These are phyloP conservation scores for Drepanosiphum platanoidis DNA, from an alignment of 2,888 invertebrate species.

Conservation along the genomic window DNA sequence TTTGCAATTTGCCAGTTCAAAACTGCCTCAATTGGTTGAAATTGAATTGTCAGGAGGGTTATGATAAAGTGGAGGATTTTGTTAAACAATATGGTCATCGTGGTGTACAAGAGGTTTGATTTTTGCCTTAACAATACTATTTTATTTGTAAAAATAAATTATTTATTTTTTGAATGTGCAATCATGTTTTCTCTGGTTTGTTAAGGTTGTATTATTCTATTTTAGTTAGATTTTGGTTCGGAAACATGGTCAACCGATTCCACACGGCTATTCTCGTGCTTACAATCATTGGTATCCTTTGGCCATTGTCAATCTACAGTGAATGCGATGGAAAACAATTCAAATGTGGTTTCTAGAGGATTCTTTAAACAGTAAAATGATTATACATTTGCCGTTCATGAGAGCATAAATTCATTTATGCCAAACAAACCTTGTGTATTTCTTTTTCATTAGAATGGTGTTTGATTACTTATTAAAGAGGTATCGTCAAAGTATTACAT, in stretches of 20 bases:
- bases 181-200: constrained; percentile 19
- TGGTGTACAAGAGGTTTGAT: constrained; percentile 72
- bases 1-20: constrained; percentile 69
- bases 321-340: background rate
- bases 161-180: background rate
- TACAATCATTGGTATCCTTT: constrained; percentile 69
- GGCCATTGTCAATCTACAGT: background rate
- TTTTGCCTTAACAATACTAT: too few relatives aligned
- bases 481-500: constrained; percentile 40
- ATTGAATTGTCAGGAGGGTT: constrained; percentile 69
- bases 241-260: constrained; percentile 77
- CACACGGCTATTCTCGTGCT: constrained; percentile 72
- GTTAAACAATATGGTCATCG: constrained; percentile 79
- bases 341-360: background rate
- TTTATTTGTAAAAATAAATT: too few relatives aligned
- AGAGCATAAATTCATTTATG: constrained; percentile 71
- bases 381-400: constrained; percentile 68
- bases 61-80: constrained; percentile 71
- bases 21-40: constrained; percentile 73
- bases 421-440: constrained; percentile 69
- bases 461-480: constrained; percentile 67
- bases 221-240: constrained; percentile 75
- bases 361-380: constrained; percentile 29
- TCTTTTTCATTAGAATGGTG: constrained; percentile 73
- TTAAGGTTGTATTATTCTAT: constrained; percentile 2